A percentile compares a stretch with the other conserved stretches of the same genome.
Conservation (phyloP, 2,888 invertebrate genomes). For the Helobdella robusta region DNA sequence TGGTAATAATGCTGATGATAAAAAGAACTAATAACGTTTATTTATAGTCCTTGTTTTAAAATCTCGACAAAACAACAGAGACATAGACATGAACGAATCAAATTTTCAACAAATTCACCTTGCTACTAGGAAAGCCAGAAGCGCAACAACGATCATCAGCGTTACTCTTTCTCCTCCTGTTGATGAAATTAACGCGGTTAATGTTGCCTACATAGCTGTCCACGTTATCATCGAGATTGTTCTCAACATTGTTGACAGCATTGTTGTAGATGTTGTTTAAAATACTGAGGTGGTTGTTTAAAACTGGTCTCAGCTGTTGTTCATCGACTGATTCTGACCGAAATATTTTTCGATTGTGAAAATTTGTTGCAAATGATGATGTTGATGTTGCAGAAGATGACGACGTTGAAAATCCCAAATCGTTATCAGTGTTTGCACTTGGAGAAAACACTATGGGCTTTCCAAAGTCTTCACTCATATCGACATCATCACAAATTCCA, state of each 20-base stretch:
- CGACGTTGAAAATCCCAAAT: too few relatives aligned
- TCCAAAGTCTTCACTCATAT: too few relatives aligned
- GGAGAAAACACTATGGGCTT: too few relatives aligned
- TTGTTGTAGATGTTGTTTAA: too few relatives aligned
- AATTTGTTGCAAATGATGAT: background rate
- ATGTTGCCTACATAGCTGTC: too few relatives aligned
- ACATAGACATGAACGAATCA: background rate
- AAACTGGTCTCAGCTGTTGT: background rate
- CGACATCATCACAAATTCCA: too few relatives aligned
- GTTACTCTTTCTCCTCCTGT: background rate
- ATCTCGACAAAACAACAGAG: background rate
- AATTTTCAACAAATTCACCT: too few relatives aligned
- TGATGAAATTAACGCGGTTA: background rate
- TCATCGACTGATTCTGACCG: slow-evolving; percentile 11
- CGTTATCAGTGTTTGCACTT: too few relatives aligned
- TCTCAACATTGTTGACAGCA: too few relatives aligned
- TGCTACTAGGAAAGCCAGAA: background rate
- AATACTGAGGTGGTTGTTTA: too few relatives aligned
- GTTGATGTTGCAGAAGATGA: background rate
- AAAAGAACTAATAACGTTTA: too few relatives aligned
- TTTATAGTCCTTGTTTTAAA: background rate
- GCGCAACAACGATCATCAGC: background rate
- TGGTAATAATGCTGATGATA: background rate
- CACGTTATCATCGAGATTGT: too few relatives aligned
- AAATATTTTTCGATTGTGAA: background rate